Evolutionary conservation across 2,888 invertebrate species (phyloP), one percentile per base, ranked within the genome.

Genomic region (Pseudeuparius sepicola): DNA sequence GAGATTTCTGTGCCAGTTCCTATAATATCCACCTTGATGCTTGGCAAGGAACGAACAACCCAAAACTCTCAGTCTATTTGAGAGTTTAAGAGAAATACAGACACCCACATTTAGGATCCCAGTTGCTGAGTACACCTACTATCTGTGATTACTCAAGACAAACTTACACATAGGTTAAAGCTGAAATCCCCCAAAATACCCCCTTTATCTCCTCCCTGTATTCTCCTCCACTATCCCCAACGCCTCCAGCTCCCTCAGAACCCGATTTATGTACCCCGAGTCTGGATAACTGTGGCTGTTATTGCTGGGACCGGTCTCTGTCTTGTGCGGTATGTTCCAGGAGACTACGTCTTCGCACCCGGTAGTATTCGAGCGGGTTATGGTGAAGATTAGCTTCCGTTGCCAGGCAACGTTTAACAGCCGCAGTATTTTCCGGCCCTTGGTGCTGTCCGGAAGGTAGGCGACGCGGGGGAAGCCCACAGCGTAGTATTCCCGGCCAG

Each of bases 261-360:
- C 73, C 44, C 75, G 71, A 50, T 76, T 78, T 45, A 87, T 64
- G 60, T 85, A 87, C 40, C 72, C 75, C 3, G 75, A 72, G 64
- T 86, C 86, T 2, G 86, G 85, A 60, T 80, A 85, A 46, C 81
- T 79, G 45, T 71, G 66, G 2, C 68, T 70, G 24, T 61, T 62
- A 20, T 61, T 61, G 23, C 65, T 65, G 2, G 68, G 67, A 35
- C 75, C 76, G 14, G 75, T 65, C 59, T 81, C 78, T 38, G 87
- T 87, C 62, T 87, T 87, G 58, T 88, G 88, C 53, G 87, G 87
- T 41, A 88, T 81, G 56, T 86, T 86, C 94, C 94, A 94, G 27
- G 88, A 78, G 35, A 93, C 85, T 40, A 89, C 87, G 65, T 92
- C 85, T 56, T 86, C 82, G 48, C 84, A 77, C 0, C 92, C 93